A percentile compares a stretch with the other conserved stretches of the same genome.
These are phyloP conservation scores for Psephotus haematonotus DNA, from an alignment of 2,113 vertebrate genomes.

Conservation along the genomic window DNA sequence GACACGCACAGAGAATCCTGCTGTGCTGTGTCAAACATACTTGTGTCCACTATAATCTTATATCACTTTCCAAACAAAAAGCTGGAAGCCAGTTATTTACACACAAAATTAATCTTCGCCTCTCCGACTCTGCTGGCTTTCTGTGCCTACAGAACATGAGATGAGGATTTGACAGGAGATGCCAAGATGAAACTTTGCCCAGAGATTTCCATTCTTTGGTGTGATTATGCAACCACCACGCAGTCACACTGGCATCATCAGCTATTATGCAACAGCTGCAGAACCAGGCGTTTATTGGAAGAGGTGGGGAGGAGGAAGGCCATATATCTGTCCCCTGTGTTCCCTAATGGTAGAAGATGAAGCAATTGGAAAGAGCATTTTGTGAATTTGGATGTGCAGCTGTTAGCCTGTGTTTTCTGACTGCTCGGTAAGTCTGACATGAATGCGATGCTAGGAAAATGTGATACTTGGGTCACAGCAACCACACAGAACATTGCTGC, in stretches of 20 bases:
- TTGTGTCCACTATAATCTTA: neutral
- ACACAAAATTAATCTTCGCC: neutral
- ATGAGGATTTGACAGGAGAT: neutral
- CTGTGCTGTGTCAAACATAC: neutral
- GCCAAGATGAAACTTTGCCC: neutral
- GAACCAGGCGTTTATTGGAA: neutral
- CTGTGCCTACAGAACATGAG: neutral
- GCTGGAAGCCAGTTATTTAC: neutral
- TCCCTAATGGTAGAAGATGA: neutral
- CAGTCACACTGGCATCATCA: neutral
- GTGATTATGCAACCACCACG: neutral
- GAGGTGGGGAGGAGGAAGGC: neutral
- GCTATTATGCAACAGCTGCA: slow-evolving; percentile 42
- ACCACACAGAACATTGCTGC: neutral
- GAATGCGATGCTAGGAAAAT: neutral
- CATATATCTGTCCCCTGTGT: neutral
- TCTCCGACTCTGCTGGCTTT: neutral
- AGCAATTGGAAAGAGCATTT: neutral
- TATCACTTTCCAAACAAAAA: neutral
- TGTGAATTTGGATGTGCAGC: neutral
- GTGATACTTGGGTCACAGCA: neutral
- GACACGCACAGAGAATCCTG: neutral
- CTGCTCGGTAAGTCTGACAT: neutral
- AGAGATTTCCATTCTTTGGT: neutral
- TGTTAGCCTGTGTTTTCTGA: neutral